Evolutionary conservation across 2,888 invertebrate genomes (phyloP).

Genomic region (Lasioglossum lativentre): DNA sequence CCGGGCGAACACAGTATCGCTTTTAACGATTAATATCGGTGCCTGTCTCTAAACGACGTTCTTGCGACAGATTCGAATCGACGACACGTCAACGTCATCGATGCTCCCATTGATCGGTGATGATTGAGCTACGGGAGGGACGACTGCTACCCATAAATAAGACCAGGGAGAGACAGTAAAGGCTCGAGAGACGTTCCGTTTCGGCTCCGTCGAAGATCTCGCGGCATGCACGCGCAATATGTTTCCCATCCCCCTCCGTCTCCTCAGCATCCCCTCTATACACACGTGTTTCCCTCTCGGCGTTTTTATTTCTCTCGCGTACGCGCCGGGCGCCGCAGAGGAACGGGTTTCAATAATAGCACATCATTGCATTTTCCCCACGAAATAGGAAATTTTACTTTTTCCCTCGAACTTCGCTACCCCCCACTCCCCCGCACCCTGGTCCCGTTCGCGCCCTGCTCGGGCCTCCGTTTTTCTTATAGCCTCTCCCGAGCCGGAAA

Average conservation of each 20-base stretch:
- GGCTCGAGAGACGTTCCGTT: neutral
- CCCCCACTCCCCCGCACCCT: neutral
- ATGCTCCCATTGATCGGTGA: neutral
- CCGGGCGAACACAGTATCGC: neutral
- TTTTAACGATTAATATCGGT: slow-evolving; percentile 11
- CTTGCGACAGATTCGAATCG: slow-evolving; percentile 2
- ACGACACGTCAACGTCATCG: neutral
- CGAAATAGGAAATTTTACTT: slow-evolving; percentile 66
- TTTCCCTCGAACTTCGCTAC: slow-evolving; percentile 24
- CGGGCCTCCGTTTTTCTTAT: slow-evolving; percentile 36
- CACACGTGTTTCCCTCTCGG: neutral
- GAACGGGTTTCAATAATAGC: slow-evolving; percentile 71
- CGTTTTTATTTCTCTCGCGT: slow-evolving; percentile 49
- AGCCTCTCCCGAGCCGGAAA: slow-evolving; percentile 60
- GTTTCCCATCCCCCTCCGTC: slow-evolving; percentile 54
- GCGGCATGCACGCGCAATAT: slow-evolving; percentile 69
- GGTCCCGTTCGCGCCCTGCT: neutral
- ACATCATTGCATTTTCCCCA: slow-evolving; percentile 65
- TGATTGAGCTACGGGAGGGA: neutral
- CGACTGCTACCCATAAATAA: slow-evolving; percentile 19
- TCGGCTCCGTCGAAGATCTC: slow-evolving; percentile 61
- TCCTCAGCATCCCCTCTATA: neutral
- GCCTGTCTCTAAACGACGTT: neutral
- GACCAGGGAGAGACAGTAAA: slow-evolving; percentile 19
- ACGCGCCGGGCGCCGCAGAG: slow-evolving; percentile 14